Percentiles rank a stretch among this genome's conserved stretches.
phyloP scores from a whole-genome alignment of 2,888 invertebrate genomes.

The Drosophila picticornis region DNA sequence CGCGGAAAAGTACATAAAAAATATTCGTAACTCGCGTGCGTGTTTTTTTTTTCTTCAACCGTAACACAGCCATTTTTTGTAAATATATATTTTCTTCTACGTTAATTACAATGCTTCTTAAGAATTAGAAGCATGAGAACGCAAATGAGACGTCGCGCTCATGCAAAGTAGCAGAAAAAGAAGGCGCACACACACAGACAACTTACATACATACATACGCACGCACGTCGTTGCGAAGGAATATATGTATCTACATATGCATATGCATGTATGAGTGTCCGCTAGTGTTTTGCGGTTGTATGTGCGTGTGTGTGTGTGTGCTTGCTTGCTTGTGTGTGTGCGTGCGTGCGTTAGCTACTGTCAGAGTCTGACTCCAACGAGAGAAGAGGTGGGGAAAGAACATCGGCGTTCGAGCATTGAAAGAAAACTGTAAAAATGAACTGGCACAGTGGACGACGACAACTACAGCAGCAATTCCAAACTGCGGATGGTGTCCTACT shows the following conservation, averaged over 20 bases:
- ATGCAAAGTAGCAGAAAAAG: conserved; percentile 68
- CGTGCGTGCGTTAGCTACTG: conserved; percentile 61
- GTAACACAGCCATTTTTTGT: conserved; percentile 27
- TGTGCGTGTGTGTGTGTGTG: conserved; percentile 17
- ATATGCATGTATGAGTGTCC: conserved; percentile 54
- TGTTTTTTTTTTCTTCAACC: conserved; percentile 34
- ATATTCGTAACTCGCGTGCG: conserved; percentile 56
- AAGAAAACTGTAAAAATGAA: conserved; percentile 68
- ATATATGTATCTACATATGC: conserved; percentile 72
- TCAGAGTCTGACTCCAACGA: conserved; percentile 51
- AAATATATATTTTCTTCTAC: conserved; percentile 13
- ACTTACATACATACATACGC: conserved; percentile 54
- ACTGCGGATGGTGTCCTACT: conserved; percentile 55
- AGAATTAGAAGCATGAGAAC: conserved; percentile 27
- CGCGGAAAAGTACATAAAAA: conserved; percentile 65
- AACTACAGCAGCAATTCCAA: conserved; percentile 45
- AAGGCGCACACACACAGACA: conserved; percentile 69
- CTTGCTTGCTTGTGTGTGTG: conserved; percentile 17
- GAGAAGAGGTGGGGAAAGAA: conserved; percentile 45
- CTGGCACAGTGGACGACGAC: conserved; percentile 58
- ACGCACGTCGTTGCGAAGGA: conserved; percentile 69
- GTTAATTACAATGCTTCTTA: conserved; percentile 34
- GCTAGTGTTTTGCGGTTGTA: conserved; percentile 60
- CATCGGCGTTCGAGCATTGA: conserved; percentile 62
- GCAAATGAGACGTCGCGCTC: conserved; percentile 55